phyloP scores from a whole-genome alignment of 2,888 invertebrate genomes.

The Drosophila merina region DNA sequence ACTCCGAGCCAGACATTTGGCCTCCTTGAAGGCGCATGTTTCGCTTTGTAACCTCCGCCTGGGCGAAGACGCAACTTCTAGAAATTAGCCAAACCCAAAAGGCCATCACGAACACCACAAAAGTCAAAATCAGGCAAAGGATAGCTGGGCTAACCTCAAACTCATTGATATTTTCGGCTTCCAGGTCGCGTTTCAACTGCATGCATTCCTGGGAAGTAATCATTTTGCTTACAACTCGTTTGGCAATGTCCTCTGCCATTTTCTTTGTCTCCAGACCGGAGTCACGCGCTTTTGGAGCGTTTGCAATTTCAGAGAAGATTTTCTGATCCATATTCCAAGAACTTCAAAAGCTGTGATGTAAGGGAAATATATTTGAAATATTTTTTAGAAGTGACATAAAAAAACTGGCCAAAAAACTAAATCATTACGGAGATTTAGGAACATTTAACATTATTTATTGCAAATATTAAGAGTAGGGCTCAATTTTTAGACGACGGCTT shows the following conservation, averaged over 20 bases:
- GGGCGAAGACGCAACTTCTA: conserved; percentile 23
- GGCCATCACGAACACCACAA: conserved; percentile 36
- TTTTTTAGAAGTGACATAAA: not conserved
- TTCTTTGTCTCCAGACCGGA: not conserved
- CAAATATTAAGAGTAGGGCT: not conserved
- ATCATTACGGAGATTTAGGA: not conserved
- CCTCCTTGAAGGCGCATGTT: not conserved
- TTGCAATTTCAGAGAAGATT: not conserved
- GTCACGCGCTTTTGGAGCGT: not conserved
- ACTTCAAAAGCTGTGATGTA: not conserved
- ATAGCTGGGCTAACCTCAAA: conserved; percentile 1
- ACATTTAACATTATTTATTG: not conserved
- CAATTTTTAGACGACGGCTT: too few species aligned
- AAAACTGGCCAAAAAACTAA: too few species aligned
- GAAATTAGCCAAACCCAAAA: conserved; percentile 39
- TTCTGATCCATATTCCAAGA: not conserved
- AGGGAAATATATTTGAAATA: not conserved
- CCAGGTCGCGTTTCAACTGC: conserved; percentile 42
- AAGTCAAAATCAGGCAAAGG: conserved; percentile 29
- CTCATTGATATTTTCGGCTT: not conserved
- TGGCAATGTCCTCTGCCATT: not conserved
- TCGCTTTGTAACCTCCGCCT: not conserved
- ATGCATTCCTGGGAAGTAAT: conserved; percentile 55
- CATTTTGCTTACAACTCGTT: conserved; percentile 19
- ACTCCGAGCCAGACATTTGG: not conserved